A percentile compares a stretch with the other conserved stretches of the same genome.
Conservation (phyloP, 2,888 invertebrate genomes). For the Dendrolimus houi region DNA sequence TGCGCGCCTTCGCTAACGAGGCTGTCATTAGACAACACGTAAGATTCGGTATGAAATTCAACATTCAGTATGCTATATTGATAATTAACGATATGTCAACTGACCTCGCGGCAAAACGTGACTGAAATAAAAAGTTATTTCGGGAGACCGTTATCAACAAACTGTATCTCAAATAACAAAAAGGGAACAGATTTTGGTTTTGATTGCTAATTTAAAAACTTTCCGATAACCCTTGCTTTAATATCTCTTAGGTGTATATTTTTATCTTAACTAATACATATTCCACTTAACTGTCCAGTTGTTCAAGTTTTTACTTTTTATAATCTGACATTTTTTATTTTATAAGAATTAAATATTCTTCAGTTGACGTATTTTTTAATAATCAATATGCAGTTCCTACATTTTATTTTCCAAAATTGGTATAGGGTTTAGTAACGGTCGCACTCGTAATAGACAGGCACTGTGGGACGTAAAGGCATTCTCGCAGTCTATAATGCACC, state of each 20-base stretch:
- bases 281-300: no score
- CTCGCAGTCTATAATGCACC: constrained; percentile 12
- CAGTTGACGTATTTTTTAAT: constrained; percentile 20
- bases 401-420: constrained; percentile 15
- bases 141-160: no score
- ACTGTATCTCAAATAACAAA: no score
- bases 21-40: constrained; percentile 73
- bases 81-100: constrained; percentile 37
- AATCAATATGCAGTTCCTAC: constrained; percentile 17
- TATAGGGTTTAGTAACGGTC: constrained; percentile 39
- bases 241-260: no score
- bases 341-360: background rate
- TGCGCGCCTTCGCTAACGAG: constrained; percentile 69
- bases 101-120: constrained; percentile 13
- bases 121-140: no score
- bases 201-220: no score
- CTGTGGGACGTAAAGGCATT: constrained; percentile 16
- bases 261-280: no score
- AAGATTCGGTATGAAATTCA: constrained; percentile 67
- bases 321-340: no score
- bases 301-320: no score
- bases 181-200: no score
- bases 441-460: constrained; percentile 30
- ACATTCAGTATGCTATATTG: constrained; percentile 34
- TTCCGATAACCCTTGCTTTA: no score